Evolutionary conservation across 1,140 invertebrate species (phyloP).

Genomic region (Lepidotrigona ventralis): DNA sequence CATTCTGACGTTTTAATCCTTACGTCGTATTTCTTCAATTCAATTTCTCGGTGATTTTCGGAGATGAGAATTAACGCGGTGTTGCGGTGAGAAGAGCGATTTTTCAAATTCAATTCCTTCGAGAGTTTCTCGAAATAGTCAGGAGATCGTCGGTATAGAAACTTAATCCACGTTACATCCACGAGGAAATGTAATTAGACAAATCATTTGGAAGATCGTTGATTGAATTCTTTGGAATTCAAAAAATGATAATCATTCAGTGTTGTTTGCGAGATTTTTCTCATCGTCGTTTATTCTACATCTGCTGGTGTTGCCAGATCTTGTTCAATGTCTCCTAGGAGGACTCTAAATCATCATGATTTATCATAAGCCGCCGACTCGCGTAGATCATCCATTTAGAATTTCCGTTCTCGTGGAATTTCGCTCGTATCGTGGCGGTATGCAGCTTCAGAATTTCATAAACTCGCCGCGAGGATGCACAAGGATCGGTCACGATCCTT

Average conservation of each 20-base stretch:
- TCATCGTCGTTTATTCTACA: not conserved
- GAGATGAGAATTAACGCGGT: no score
- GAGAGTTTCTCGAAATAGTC: not conserved
- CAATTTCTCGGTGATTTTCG: not conserved
- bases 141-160: not conserved
- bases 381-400: constrained; percentile 65
- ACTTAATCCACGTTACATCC: not conserved
- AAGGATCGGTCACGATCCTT: constrained; percentile 9
- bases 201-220: no score
- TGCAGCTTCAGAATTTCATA: constrained; percentile 43
- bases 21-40: not conserved
- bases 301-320: not conserved
- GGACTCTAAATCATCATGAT: constrained; percentile 57
- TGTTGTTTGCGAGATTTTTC: no score
- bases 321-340: not conserved
- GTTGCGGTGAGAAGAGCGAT: no score
- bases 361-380: constrained; percentile 12
- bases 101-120: no score
- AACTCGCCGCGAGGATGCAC: constrained; percentile 21
- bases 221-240: no score
- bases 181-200: no score
- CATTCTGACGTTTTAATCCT: not conserved
- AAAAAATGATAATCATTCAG: no score
- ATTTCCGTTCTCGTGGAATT: constrained; percentile 61
- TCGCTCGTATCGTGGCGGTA: constrained; percentile 25